Base-by-base conservation (phyloP, 2,797 vertebrate species). In the Eleutherodactylus coqui region DNA sequence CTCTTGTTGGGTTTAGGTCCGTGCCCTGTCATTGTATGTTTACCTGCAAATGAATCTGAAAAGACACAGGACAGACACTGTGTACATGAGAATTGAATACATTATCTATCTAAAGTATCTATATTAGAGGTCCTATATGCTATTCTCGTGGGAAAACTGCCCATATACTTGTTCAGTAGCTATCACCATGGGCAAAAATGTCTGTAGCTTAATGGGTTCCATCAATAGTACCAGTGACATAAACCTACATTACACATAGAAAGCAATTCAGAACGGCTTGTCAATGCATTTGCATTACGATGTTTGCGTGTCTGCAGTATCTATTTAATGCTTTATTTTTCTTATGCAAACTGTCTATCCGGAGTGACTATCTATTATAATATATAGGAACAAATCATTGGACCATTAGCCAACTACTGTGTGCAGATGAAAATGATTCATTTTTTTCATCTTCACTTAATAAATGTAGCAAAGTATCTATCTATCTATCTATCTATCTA, bases 41-140 rank as follows among this genome's bases (percentile, higher is more conserved):
- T 97, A 96, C 96, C 96, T 95, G 95, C 94, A 95, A 95, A 96
- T 96, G 95, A 96, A 96, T 97, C 94, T 95, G 94, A 95, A 95
- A 96, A 96, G 94, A 93, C 91, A 90, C 90, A 90, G 91, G 92
- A 95, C 93, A 90, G 90, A 94, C 92, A 94, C 95, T 93, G 93
- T 93, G 94, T 95, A 96, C 96, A 95, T 93, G 62, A 90, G 88
- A 81, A 92, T 90, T 91, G 93, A 94, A 94, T 93, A 93, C 93
- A 95, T 93, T 82, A 93, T 72, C 69, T 70, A 41, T 70, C 34
- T 45, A 83, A 89, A 90, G 89, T 88, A 90, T 91, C 91, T 91
- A 91, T 92, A 92, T 91, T 88, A 90, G 89, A 94, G 93, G 24
- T 90, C 87, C 80, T 80, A 89, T 89, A 92, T 92, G 89, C 89